Evolutionary conservation across 2,888 invertebrate genomes (phyloP), one percentile per base, ranked within the genome.

Genomic region (Peribatodes rhomboidaria): DNA sequence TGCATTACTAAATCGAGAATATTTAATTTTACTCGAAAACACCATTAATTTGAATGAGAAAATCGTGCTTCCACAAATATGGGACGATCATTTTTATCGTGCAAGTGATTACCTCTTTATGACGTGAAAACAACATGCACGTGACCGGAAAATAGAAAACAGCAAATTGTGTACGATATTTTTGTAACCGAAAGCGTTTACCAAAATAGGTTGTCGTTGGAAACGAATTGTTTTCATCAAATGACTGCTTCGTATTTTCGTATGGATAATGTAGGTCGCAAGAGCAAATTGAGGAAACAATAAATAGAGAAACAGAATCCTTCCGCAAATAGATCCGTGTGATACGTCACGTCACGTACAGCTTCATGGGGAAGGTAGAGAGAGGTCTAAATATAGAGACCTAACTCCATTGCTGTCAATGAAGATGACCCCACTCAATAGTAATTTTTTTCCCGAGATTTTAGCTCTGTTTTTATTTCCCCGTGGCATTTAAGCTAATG

Each of bases 211-310:
- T 41, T 44, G 39, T 61, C 37, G 65, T 65, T 68, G 47, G 52
- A 62, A 71, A 69, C 62, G 50, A 54, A 55, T 58, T 50, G 47
- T 68, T 70, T 70, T 69, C 62, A 61, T 66, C 22, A 68, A 62
- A 68, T 56, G 55, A 63, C 52, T 68, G 64, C 66, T 66, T 65
- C 69, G 67, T 56, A 71, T 66, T 65, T 67, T 65, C 69, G 67
- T 56, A 71, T 66, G 69, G 74, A 77, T 68, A 75, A 88, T 83
- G 78, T 86, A 83, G 87, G 88, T 87, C 87, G 84, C 81, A 82
- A 83, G 80, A 83, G 77, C 79, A 77, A 74, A 74, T 41, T 62
- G 52, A 39, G 39, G 18, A 42, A 56, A 42, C 39, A 46, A 9
- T 33, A 7, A 50, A 39, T 20, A 50, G 35, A 47, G 22, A 18